These are phyloP conservation scores for Pseudobourletiella spinata DNA, from an alignment of 1,140 invertebrate species.

Conservation along the genomic window DNA sequence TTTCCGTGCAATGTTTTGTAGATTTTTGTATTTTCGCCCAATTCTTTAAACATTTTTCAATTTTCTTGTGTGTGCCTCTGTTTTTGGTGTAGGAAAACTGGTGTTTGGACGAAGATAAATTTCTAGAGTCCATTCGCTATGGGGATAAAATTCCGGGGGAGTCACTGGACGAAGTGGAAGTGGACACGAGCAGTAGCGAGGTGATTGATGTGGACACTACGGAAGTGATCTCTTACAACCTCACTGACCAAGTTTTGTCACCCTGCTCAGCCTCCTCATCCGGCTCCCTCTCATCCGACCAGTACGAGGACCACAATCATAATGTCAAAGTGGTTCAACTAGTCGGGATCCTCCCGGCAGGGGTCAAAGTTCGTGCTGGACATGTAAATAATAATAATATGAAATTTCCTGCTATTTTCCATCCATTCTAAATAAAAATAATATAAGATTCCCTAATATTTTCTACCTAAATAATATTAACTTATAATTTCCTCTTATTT, in stretches of 20 bases:
- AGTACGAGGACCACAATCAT: slow-evolving; percentile 23
- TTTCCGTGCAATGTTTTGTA: background rate
- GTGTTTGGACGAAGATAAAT: slow-evolving; percentile 32
- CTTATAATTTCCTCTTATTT: too few species aligned
- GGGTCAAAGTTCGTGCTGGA: slow-evolving; percentile 20
- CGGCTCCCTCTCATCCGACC: slow-evolving; percentile 18
- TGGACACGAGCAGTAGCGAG: background rate
- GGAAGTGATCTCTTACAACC: slow-evolving; percentile 3
- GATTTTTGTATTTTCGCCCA: background rate
- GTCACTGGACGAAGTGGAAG: slow-evolving; percentile 20
- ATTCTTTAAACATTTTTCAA: too few species aligned
- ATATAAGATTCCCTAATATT: too few species aligned
- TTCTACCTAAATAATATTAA: too few species aligned
- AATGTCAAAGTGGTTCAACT: slow-evolving; percentile 31
- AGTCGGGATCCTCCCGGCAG: slow-evolving; percentile 23
- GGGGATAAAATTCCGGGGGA: slow-evolving; percentile 14
- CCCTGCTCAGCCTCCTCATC: slow-evolving; percentile 2
- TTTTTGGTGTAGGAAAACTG: slow-evolving; percentile 16
- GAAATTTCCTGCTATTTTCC: too few species aligned
- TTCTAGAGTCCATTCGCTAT: slow-evolving; percentile 33
- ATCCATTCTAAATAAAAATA: too few species aligned
- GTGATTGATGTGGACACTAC: background rate
- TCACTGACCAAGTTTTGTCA: background rate
- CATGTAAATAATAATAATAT: slow-evolving; percentile 12
- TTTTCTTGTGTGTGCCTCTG: background rate